phyloP scores from a whole-genome alignment of 1,140 invertebrate species.

The Drosophila nikananu region DNA sequence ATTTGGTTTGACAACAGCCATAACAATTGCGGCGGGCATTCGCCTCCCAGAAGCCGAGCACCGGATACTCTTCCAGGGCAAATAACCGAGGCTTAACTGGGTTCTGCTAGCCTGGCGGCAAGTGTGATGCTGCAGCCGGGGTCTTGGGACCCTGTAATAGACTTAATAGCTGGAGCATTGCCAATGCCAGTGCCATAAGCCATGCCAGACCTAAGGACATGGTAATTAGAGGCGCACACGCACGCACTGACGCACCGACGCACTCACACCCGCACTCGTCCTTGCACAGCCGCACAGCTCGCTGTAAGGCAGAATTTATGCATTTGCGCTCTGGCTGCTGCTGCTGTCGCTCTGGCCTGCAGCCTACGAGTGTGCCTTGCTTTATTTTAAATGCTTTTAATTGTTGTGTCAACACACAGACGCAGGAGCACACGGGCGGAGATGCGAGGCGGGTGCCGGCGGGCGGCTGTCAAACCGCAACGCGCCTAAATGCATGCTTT shows the following conservation, averaged over 20 bases:
- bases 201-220: slow-evolving; percentile 75
- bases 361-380: slow-evolving; percentile 65
- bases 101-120: not conserved
- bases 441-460: slow-evolving; percentile 54
- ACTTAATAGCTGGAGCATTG: slow-evolving; percentile 47
- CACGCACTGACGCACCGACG: slow-evolving; percentile 25
- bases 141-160: slow-evolving; percentile 10
- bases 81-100: no score
- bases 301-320: slow-evolving; percentile 69
- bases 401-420: slow-evolving; percentile 78
- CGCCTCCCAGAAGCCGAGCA: not conserved
- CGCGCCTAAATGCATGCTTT: slow-evolving; percentile 81
- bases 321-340: slow-evolving; percentile 62
- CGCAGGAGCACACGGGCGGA: slow-evolving; percentile 7
- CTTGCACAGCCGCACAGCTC: slow-evolving; percentile 12
- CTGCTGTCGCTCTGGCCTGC: slow-evolving; percentile 41
- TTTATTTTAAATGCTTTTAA: slow-evolving; percentile 84
- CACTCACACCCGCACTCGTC: slow-evolving; percentile 20
- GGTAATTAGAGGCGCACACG: slow-evolving; percentile 73
- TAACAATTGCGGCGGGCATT: not conserved
- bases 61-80: slow-evolving; percentile 28
- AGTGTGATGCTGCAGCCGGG: slow-evolving; percentile 13
- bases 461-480: slow-evolving; percentile 74
- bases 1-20: slow-evolving; percentile 50
- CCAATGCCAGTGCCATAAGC: slow-evolving; percentile 61